These are phyloP conservation scores for Gryllus bimaculatus DNA, from an alignment of 1,140 invertebrate genomes.

Conservation along the genomic window DNA sequence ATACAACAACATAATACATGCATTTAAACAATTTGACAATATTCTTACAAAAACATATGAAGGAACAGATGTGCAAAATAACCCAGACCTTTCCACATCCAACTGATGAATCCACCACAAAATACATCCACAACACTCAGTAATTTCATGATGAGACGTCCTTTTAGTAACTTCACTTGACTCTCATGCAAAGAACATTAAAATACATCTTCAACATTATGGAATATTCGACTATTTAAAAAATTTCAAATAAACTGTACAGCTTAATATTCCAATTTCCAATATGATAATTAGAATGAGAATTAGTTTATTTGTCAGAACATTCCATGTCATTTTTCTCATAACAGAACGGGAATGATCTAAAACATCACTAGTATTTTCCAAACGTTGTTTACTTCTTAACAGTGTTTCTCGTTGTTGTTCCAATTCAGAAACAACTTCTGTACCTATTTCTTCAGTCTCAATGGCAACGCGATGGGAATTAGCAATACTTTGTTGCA, in stretches of 20 bases:
- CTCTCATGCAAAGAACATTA: too few species aligned
- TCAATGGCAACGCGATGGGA: constrained; percentile 65
- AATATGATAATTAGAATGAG: constrained; percentile 55
- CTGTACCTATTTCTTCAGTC: constrained; percentile 66
- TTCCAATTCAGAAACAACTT: constrained; percentile 58
- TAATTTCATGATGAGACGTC: too few species aligned
- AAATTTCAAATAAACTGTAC: constrained; percentile 49
- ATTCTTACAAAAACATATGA: too few species aligned
- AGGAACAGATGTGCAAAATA: too few species aligned
- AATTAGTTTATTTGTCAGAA: constrained; percentile 59
- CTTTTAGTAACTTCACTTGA: too few species aligned
- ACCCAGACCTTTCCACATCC: too few species aligned
- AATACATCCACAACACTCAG: too few species aligned
- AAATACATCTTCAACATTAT: too few species aligned
- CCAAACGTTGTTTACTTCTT: constrained; percentile 46
- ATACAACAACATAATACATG: too few species aligned
- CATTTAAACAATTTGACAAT: too few species aligned
- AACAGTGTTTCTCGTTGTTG: constrained; percentile 52
- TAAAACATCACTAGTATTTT: constrained; percentile 52
- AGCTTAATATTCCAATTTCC: constrained; percentile 48
- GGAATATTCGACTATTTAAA: constrained; percentile 28
- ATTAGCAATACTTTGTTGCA: constrained; percentile 53
- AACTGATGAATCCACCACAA: too few species aligned
- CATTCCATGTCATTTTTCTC: constrained; percentile 46
- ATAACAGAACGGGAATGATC: constrained; percentile 47